phyloP scores from a whole-genome alignment of 2,888 invertebrate genomes.

The Phrixothrix hirtus region DNA sequence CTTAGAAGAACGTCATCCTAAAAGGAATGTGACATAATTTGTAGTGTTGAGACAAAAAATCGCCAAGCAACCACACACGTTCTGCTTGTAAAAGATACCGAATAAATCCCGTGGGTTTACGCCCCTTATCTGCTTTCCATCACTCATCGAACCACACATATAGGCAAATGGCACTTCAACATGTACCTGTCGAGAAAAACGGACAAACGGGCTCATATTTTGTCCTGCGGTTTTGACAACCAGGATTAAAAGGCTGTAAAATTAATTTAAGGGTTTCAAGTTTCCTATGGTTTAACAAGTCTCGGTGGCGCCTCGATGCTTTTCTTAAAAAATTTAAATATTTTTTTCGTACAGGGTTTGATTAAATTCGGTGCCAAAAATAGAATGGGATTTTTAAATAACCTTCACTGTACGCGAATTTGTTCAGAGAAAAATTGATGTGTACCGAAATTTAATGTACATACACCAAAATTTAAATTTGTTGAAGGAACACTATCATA shows the following conservation, averaged over 20 bases:
- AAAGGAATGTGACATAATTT: slow-evolving; percentile 45
- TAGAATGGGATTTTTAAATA: too few relatives aligned
- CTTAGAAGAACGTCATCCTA: slow-evolving; percentile 36
- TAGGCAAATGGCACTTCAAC: slow-evolving; percentile 8
- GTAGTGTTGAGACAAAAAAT: slow-evolving; percentile 32
- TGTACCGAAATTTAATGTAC: too few relatives aligned
- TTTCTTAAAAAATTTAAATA: background rate
- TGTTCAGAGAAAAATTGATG: too few relatives aligned
- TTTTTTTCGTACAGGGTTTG: too few relatives aligned
- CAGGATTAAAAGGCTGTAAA: slow-evolving; percentile 4
- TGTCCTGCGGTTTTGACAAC: slow-evolving; percentile 6
- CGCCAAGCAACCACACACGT: slow-evolving; percentile 37
- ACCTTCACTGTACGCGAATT: too few relatives aligned
- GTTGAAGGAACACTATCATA: too few relatives aligned
- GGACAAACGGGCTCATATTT: background rate
- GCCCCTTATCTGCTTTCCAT: slow-evolving; percentile 51
- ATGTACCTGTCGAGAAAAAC: slow-evolving; percentile 3
- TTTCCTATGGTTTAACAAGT: background rate
- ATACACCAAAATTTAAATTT: too few relatives aligned
- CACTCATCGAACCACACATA: slow-evolving; percentile 46
- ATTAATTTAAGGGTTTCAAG: background rate
- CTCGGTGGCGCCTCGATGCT: background rate
- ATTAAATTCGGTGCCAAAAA: too few relatives aligned
- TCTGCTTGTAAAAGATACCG: slow-evolving; percentile 43
- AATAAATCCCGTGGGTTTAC: slow-evolving; percentile 46